Evolutionary conservation across 2,113 vertebrate species (phyloP), one percentile per base, ranked within the genome.

Genomic region (Acrocephalus kingi): DNA sequence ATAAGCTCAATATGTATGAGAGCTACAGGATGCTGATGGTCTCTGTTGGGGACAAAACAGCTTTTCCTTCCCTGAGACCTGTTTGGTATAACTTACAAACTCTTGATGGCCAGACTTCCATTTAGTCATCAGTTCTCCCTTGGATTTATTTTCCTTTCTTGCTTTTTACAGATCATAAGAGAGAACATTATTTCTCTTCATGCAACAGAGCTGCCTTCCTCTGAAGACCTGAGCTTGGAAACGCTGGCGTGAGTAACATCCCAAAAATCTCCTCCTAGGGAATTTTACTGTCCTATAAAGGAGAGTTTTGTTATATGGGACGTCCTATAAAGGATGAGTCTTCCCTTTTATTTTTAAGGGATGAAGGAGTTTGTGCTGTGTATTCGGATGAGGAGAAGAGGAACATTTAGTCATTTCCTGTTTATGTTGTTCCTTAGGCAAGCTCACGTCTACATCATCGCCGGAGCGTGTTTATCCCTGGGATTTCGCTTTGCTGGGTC

Each of bases 401-500:
- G 73, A 83, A 25, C 22, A 22, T 58, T 43, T 27, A 77, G 54
- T 93, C 31, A 82, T 66, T 89, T 95, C 88, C 88, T 90, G 49
- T 92, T 93, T 64, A 2, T 86, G 43, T 96, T 96, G 48, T 33
- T 96, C 95, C 97, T 62, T 91, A 99, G 99, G 87, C 99, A 99
- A 98, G 99, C 99, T 56, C 99, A 99, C 17, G 98, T 99, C 95
- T 99, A 99, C 98, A 99, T 99, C 55, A 99, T 99, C 6, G 99
- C 99, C 15, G 99, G 99, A 66, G 99, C 99, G 1, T 99, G 99
- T 72, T 97, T 99, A 96, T 99, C 99, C 11, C 97, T 99, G 94
- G 99, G 99, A 41, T 98, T 99, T 94, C 98, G 99, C 89, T 99
- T 99, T 93, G 99, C 99, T 10, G 99, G 99, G 27, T 99, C 99